Evolutionary conservation across 2,113 vertebrate species (phyloP).

Genomic region (Lipotes vexillifer): DNA sequence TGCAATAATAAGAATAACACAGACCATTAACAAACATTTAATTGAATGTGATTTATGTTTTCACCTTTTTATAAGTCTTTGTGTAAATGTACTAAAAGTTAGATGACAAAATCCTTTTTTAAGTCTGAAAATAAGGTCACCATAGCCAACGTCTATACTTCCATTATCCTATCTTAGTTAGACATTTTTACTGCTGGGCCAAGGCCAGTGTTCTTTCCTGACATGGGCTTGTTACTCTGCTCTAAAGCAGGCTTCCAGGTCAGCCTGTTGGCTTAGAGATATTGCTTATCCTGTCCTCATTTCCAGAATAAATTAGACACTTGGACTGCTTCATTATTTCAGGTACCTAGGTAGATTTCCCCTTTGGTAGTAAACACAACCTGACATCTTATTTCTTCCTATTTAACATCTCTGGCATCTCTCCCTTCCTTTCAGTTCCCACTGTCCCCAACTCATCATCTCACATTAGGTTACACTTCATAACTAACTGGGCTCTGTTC

Average conservation of each 20-base stretch:
- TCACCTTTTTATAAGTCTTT: neutral
- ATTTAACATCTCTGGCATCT: neutral
- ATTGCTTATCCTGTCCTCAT: neutral
- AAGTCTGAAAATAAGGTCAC: neutral
- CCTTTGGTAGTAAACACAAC: neutral
- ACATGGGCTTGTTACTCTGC: neutral
- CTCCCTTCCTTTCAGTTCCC: neutral
- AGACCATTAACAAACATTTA: neutral
- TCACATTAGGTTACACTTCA: neutral
- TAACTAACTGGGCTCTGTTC: neutral
- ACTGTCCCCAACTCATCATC: neutral
- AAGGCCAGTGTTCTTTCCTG: neutral
- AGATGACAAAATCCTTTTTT: neutral
- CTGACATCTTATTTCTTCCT: neutral
- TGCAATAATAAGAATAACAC: neutral
- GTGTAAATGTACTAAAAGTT: neutral
- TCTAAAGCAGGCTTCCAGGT: neutral
- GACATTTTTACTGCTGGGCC: fast-evolving
- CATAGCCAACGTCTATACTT: neutral
- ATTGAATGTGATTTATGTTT: neutral
- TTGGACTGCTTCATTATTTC: neutral
- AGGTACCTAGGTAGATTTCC: slow-evolving; percentile 8
- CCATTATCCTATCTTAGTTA: neutral
- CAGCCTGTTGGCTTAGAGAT: neutral
- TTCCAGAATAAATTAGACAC: neutral